Percentiles rank a stretch among this genome's conserved stretches.
phyloP scores from a whole-genome alignment of 1,140 invertebrate species.

The Microplitis demolitor region DNA sequence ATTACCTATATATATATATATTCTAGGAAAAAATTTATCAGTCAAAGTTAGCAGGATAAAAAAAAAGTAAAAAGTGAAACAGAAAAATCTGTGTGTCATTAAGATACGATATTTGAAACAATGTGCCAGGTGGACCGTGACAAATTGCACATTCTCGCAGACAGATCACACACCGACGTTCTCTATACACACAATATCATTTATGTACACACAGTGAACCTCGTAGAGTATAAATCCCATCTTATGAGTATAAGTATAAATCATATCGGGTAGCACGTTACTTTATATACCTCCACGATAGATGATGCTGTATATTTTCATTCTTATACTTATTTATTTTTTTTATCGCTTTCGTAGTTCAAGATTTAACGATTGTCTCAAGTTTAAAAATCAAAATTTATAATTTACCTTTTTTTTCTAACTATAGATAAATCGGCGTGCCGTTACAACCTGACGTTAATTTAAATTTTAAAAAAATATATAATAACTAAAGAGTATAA shows the following conservation, averaged over 20 bases:
- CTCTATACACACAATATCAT: no score
- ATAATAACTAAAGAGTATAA: no score
- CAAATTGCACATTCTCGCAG: constrained; percentile 18
- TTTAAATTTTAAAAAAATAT: no score
- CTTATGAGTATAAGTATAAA: constrained; percentile 31
- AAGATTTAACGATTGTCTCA: no score
- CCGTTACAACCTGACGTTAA: no score
- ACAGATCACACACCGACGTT: neutral
- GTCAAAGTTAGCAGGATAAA: neutral
- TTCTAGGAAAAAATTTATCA: no score
- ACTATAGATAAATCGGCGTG: no score
- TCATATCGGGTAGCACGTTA: constrained; percentile 27
- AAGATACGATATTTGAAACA: constrained; percentile 23
- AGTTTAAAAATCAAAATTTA: no score
- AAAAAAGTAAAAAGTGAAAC: constrained; percentile 1
- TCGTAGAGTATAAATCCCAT: constrained; percentile 26
- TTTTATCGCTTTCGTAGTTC: neutral
- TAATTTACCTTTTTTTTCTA: no score
- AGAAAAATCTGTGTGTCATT: constrained; percentile 8
- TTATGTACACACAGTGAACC: neutral
- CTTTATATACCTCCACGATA: neutral
- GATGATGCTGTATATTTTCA: neutral
- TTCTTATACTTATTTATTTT: neutral
- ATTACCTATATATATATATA: no score
- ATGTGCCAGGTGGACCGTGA: constrained; percentile 19